phyloP scores from a whole-genome alignment of 2,888 invertebrate species.

The Didymodactylos carnosus region DNA sequence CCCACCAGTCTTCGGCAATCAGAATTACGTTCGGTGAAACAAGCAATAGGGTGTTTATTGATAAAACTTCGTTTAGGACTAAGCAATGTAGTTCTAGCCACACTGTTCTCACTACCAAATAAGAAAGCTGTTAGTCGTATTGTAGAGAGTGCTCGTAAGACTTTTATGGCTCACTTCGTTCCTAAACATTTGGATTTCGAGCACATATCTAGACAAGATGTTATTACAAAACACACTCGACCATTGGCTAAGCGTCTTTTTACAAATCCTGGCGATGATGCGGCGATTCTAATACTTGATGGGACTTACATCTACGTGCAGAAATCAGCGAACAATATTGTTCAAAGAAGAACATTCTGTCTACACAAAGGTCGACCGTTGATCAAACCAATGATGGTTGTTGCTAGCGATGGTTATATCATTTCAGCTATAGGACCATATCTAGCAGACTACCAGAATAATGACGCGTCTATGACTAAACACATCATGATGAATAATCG shows the following conservation, averaged over 20 bases:
- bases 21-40: background rate
- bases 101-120: background rate
- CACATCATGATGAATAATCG: background rate
- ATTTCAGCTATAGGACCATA: background rate
- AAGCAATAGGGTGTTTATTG: background rate
- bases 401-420: background rate
- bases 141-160: background rate
- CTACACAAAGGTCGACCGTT: background rate
- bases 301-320: background rate
- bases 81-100: background rate
- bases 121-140: background rate
- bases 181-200: background rate
- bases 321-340: background rate
- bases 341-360: background rate
- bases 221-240: background rate
- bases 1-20: background rate
- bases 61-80: background rate
- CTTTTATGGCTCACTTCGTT: background rate
- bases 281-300: background rate
- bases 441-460: background rate
- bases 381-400: background rate
- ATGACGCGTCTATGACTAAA: background rate
- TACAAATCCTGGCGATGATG: background rate
- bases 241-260: background rate
- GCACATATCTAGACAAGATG: background rate